A percentile compares a stretch with the other conserved stretches of the same genome.
phyloP scores from a whole-genome alignment of 2,888 invertebrate genomes.

The Agrochola litura region DNA sequence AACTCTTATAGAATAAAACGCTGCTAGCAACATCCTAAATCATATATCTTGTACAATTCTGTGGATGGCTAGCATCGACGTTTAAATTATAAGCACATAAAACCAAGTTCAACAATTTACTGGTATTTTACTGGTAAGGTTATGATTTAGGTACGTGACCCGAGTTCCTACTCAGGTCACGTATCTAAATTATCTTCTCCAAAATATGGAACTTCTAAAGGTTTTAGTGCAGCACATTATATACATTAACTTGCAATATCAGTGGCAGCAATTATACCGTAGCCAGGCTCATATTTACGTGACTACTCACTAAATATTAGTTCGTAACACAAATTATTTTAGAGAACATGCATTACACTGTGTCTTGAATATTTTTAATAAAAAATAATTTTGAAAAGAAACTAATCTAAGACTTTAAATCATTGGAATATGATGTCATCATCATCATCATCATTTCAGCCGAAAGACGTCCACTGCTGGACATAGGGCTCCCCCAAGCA shows the following conservation, averaged over 20 bases:
- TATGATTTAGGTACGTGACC: slow-evolving; percentile 69
- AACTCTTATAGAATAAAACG: neutral
- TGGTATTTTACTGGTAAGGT: slow-evolving; percentile 44
- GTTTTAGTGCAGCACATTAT: slow-evolving; percentile 58
- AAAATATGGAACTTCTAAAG: slow-evolving; percentile 43
- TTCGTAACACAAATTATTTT: slow-evolving; percentile 12
- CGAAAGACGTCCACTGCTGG: no score
- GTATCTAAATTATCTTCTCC: neutral
- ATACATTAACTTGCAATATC: slow-evolving; percentile 50
- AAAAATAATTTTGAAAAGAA: neutral
- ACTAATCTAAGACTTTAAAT: no score
- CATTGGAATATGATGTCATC: no score
- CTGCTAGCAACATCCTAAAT: neutral
- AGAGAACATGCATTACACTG: neutral
- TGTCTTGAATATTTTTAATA: neutral
- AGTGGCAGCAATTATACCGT: slow-evolving; percentile 47
- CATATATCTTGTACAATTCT: neutral
- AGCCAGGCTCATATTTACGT: slow-evolving; percentile 33
- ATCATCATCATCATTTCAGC: no score
- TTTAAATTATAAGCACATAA: slow-evolving; percentile 4
- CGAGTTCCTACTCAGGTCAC: slow-evolving; percentile 22
- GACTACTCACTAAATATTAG: slow-evolving; percentile 20
- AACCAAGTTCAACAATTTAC: slow-evolving; percentile 45
- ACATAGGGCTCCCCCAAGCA: no score
- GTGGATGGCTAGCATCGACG: slow-evolving; percentile 6